Evolutionary conservation across 1,140 invertebrate species (phyloP).

Genomic region (Drosophila ananassae): DNA sequence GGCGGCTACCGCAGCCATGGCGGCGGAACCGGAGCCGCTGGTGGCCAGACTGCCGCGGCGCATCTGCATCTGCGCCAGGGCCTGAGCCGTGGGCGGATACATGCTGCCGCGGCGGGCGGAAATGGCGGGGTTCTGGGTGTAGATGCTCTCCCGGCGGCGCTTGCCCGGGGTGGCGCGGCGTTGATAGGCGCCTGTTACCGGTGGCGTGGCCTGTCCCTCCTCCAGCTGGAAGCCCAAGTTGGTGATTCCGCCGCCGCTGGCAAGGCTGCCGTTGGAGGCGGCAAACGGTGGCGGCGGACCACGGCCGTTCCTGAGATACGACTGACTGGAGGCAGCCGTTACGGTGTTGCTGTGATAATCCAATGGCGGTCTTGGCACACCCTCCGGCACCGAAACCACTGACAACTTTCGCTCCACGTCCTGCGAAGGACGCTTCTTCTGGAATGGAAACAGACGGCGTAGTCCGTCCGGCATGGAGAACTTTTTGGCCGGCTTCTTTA

Average conservation of each 20-base stretch:
- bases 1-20: constrained; percentile 66
- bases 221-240: constrained; percentile 66
- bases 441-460: constrained; percentile 70
- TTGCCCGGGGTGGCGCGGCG: constrained; percentile 46
- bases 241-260: constrained; percentile 39
- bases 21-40: constrained; percentile 64
- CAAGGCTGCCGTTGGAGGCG: constrained; percentile 57
- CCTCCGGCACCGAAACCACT: constrained; percentile 75
- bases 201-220: constrained; percentile 39
- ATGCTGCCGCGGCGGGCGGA: constrained; percentile 70
- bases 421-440: constrained; percentile 72
- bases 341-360: constrained; percentile 83
- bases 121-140: constrained; percentile 69
- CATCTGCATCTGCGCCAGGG: constrained; percentile 66
- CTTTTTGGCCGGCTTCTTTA: constrained; percentile 72
- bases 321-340: constrained; percentile 83
- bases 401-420: constrained; percentile 75
- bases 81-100: constrained; percentile 56
- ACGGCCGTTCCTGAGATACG: constrained; percentile 66
- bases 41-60: constrained; percentile 84
- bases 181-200: constrained; percentile 46
- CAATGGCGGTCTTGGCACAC: constrained; percentile 47
- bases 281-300: constrained; percentile 50
- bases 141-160: constrained; percentile 72
- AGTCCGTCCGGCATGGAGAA: constrained; percentile 81